A percentile compares a stretch with the other conserved stretches of the same genome.
Conservation (phyloP, 2,113 vertebrate genomes). For the Xiphorhynchus elegans region DNA sequence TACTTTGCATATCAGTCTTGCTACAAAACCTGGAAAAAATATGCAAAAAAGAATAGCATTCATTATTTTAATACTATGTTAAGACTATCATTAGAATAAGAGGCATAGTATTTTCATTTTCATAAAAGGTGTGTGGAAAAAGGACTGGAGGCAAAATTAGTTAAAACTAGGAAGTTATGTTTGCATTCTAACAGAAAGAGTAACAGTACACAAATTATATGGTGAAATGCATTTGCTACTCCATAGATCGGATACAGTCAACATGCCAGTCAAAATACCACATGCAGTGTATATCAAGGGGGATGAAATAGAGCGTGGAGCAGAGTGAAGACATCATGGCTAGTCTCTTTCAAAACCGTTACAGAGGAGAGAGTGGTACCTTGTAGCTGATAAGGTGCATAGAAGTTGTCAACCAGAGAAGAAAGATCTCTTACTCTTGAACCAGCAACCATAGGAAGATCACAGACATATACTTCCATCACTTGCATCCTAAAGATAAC, state of each 20-base stretch:
- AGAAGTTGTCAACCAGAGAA: not conserved
- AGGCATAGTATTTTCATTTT: constrained; percentile 10
- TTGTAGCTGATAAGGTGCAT: not conserved
- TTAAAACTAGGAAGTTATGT: not conserved
- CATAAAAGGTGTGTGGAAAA: not conserved
- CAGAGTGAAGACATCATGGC: accelerated
- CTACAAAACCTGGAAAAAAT: constrained; percentile 43
- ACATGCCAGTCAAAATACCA: not conserved
- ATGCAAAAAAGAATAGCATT: not conserved
- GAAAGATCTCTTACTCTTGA: not conserved
- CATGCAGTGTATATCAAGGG: no score
- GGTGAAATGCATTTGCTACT: not conserved
- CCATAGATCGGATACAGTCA: not conserved
- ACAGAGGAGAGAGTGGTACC: not conserved
- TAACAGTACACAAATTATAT: not conserved
- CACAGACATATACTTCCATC: not conserved
- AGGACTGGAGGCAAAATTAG: not conserved
- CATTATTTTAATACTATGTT: constrained; percentile 48
- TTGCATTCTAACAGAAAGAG: not conserved
- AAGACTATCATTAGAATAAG: constrained; percentile 25
- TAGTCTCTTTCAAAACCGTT: not conserved
- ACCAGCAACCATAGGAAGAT: not conserved
- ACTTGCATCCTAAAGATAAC: no score
- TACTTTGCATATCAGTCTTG: not conserved
- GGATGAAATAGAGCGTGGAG: not conserved